These are phyloP conservation scores for Agapetus fuscipes DNA, from an alignment of 2,888 invertebrate species.

Conservation along the genomic window DNA sequence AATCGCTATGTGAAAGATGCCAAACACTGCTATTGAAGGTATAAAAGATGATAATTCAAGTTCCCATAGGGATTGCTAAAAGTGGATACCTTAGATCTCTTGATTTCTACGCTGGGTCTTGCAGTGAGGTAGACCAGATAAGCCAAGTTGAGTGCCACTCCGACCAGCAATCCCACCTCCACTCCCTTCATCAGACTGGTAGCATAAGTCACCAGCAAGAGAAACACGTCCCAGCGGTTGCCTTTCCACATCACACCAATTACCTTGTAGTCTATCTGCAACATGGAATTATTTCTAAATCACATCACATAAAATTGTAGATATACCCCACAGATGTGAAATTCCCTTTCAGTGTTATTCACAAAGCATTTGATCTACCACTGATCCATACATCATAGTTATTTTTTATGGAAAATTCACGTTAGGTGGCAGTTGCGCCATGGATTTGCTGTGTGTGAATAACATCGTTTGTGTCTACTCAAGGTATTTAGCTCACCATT, in stretches of 20 bases:
- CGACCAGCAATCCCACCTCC: conserved; percentile 69
- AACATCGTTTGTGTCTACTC: too few species aligned
- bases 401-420: too few species aligned
- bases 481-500: too few species aligned
- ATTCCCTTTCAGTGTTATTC: background rate
- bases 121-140: conserved; percentile 58
- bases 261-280: conserved; percentile 45
- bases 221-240: conserved; percentile 52
- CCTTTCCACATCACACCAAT: conserved; percentile 44
- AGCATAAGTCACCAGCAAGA: conserved; percentile 58
- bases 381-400: too few species aligned
- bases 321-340: background rate
- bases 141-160: conserved; percentile 54
- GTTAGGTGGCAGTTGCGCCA: too few species aligned
- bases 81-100: conserved; percentile 32
- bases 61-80: too few species aligned
- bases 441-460: too few species aligned
- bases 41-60: too few species aligned
- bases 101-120: conserved; percentile 45
- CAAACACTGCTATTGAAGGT: too few species aligned
- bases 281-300: too few species aligned
- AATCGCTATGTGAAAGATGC: too few species aligned
- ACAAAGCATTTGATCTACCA: too few species aligned
- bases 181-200: conserved; percentile 61
- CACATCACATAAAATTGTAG: background rate